Evolutionary conservation across 2,797 vertebrate species (phyloP), one percentile per base, ranked within the genome.

Genomic region (Trematomus bernacchii): DNA sequence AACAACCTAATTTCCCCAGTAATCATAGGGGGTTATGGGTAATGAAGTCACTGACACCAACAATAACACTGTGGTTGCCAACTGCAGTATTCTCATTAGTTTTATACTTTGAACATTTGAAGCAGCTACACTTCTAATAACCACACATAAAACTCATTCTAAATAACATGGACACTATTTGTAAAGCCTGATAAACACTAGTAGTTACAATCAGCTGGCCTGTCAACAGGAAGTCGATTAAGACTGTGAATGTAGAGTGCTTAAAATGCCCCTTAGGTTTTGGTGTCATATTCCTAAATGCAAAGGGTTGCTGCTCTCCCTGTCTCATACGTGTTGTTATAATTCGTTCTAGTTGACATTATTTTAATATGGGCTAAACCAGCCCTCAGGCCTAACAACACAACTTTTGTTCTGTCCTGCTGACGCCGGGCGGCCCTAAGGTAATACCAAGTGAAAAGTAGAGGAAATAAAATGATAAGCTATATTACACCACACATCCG

Each of bases 11-110:
- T 44, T 27, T 7, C 23, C 1, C 61, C 40, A 44, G 33, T 52
- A 71, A 81, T 55, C 60, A 59, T 11, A 62, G 6, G 63, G 63
- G 51, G 0, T 82, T 67, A 2, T 82, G 76, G 77, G 73, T 75
- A 87, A 80, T 65, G 74, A 43, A 67, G 77, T 83, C 15, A 6
- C 58, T 33, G 9, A 18, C 23, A 59, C 50, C 10, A 21, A 70
- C 60, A 72, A 47, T 19, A 62, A 66, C 53, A 72, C 16, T 53
- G 7, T 12, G 33, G 13, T 23, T 4, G 37, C 52, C 57, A 55
- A 15, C 6, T 3, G n/a, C 5, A 11, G 12, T 30, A 6, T 44
- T 13, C 46, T 33, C 6, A 6, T 46, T 15, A 46, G 0, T 53
- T 72, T 62, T 18, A 47, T 4, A 30, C 6, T 3, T 66, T 71